Evolutionary conservation across 2,797 vertebrate species (phyloP).

Genomic region (Antrozous pallidus): DNA sequence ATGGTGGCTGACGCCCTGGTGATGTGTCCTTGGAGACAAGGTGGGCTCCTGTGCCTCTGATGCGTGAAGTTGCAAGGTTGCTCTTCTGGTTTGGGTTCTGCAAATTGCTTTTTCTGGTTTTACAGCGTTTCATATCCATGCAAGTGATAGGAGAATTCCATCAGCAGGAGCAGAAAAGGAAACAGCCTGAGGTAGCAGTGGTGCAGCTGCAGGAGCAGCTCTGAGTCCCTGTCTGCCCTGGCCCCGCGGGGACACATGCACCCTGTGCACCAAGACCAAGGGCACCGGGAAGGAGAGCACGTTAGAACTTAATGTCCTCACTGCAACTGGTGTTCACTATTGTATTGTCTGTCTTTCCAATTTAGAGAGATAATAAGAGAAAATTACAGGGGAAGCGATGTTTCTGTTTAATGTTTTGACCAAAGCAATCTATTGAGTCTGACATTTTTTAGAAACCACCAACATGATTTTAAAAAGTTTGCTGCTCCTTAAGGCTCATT

Average conservation of each 20-base stretch:
- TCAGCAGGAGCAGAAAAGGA: neutral
- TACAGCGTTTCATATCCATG: neutral
- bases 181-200: neutral
- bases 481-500: neutral
- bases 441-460: conserved; percentile 20
- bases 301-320: neutral
- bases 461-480: neutral
- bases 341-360: neutral
- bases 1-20: neutral
- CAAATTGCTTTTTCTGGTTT: neutral
- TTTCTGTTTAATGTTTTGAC: conserved; percentile 35
- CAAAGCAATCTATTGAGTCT: conserved; percentile 33
- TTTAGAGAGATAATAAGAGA: neutral
- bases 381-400: neutral
- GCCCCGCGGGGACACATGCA: neutral
- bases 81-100: neutral
- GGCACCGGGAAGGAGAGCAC: neutral
- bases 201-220: neutral
- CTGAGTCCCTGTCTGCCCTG: too few relatives aligned
- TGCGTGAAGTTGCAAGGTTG: neutral
- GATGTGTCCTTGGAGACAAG: neutral
- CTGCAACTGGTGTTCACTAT: neutral
- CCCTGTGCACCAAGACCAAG: neutral
- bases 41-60: neutral
- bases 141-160: conserved; percentile 13